phyloP scores from a whole-genome alignment of 1,140 invertebrate species.

The Apis laboriosa region DNA sequence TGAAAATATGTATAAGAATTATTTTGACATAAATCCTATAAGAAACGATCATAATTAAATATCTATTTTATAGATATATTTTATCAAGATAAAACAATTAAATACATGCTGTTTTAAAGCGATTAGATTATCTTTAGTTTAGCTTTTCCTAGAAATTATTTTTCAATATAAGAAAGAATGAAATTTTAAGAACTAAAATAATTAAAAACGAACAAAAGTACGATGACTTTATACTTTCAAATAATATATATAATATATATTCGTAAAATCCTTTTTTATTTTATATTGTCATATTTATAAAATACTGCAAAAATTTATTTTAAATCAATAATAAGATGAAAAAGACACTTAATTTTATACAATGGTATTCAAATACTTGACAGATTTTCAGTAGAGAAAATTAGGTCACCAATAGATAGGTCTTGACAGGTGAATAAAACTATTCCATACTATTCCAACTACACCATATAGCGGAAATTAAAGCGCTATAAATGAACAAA shows the following conservation, averaged over 20 bases:
- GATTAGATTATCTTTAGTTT: conserved; percentile 28
- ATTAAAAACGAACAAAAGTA: too few species aligned
- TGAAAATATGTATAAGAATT: neutral
- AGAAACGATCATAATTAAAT: neutral
- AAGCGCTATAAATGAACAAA: conserved; percentile 21
- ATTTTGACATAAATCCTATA: neutral
- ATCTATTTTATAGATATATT: neutral
- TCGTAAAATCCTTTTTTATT: neutral
- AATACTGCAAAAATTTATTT: neutral
- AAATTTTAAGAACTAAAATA: neutral
- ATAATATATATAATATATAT: too few species aligned
- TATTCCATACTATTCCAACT: neutral
- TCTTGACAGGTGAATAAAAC: conserved; percentile 71
- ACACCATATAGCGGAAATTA: conserved; percentile 43
- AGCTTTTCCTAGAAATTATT: neutral
- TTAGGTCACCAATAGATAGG: conserved; percentile 71
- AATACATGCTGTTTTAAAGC: neutral
- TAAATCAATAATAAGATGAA: neutral
- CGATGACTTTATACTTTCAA: too few species aligned
- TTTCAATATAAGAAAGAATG: neutral
- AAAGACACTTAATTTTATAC: neutral
- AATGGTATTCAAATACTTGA: conserved; percentile 3
- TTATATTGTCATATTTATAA: neutral
- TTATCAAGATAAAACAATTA: conserved; percentile 17
- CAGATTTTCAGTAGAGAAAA: conserved; percentile 52